Base-by-base conservation (phyloP, 2,113 vertebrate genomes). In the Lonchura striata region DNA sequence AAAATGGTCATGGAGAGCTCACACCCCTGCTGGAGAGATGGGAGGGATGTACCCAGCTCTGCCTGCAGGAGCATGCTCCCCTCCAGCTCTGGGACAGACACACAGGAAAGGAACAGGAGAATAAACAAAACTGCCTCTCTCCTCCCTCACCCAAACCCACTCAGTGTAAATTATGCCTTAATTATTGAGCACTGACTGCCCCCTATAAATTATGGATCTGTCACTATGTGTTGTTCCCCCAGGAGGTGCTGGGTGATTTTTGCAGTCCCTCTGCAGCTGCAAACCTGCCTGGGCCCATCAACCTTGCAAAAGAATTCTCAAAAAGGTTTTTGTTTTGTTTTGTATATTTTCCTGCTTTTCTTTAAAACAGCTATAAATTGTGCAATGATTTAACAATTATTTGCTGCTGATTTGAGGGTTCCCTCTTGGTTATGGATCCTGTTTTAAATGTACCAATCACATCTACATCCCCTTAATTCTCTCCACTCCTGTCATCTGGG, bases 121-220 rank as follows among this genome's bases (percentile, higher is more conserved):
- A 53, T 44, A 95, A 86, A 81, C 47, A 89, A 27, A 96, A 66
- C 39, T 69, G 66, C 33, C 24, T 69, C 54, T 88, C n/a, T 42
- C 60, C 33, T 63, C 68, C 54, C 60, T 47, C 76, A 69, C 74
- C 80, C 81, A 87, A 88, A 78, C 27, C 27, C 3, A 0, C 60
- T 66, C 59, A 8, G 57, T n/a, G 75, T 91, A 90, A 90, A 81
- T 90, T 52, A 75, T 56, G 20, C 72, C 76, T 60, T 70, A 93
- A 82, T 94, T 95, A 95, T 21, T 80, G 78, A 93, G 71, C 10
- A 2, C 74, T 2, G 5, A 46, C 79, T 90, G 59, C 52, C 88
- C 84, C 85, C 68, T 70, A n/a, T 90, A 83, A 92, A 94, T 83
- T 80, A 90, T 20, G 41, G 64, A 30, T 75, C 79, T 88, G 76